phyloP scores from a whole-genome alignment of 2,113 vertebrate species.

The Calidris pygmaea region DNA sequence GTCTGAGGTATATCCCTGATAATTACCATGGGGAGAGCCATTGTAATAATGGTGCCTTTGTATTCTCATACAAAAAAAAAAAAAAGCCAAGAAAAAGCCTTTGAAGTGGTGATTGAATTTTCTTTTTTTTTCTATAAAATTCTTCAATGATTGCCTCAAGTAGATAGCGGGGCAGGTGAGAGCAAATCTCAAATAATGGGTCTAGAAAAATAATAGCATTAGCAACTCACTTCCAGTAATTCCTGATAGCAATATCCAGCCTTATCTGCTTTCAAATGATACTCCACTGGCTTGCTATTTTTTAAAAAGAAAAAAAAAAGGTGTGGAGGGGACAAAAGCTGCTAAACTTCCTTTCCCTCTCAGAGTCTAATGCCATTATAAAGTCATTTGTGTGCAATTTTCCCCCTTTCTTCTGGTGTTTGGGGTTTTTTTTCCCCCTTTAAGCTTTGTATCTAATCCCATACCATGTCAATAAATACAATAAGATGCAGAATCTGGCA shows the following conservation, averaged over 20 bases:
- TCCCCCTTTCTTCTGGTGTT: neutral
- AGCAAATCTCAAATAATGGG: neutral
- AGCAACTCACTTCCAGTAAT: neutral
- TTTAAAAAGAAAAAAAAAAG: neutral
- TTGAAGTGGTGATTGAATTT: neutral
- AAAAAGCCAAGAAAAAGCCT: neutral
- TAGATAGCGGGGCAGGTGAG: neutral
- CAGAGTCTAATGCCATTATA: neutral
- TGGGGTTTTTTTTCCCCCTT: neutral
- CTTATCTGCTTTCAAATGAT: neutral
- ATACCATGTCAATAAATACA: neutral
- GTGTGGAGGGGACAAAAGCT: neutral
- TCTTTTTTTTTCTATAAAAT: neutral
- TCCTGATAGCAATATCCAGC: neutral
- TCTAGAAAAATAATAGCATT: neutral
- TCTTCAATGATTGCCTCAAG: neutral
- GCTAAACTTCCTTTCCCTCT: neutral
- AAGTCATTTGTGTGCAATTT: neutral
- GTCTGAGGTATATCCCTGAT: neutral
- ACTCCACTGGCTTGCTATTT: neutral
- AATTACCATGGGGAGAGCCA: neutral
- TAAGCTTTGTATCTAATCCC: neutral
- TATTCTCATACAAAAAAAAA: neutral
- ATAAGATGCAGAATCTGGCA: neutral
- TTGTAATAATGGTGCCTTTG: neutral